Conservation (phyloP, 1,140 invertebrate genomes). For the Tetragnatha versicolor region DNA sequence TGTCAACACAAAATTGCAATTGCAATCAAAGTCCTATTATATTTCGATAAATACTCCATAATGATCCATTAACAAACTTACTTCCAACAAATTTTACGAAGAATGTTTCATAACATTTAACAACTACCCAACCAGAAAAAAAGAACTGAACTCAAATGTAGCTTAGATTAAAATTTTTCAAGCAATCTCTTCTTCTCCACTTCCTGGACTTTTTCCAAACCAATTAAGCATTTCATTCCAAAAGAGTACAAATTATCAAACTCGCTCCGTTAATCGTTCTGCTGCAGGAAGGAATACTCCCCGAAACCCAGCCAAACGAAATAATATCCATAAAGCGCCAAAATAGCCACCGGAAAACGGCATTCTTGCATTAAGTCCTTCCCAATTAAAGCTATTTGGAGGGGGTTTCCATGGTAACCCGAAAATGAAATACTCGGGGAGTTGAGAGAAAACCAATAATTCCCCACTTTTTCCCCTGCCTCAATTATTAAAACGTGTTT, state of each 20-base stretch:
- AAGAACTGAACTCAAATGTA: too few relatives aligned
- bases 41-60: too few relatives aligned
- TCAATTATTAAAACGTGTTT: conserved; percentile 39
- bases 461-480: background rate
- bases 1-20: too few relatives aligned
- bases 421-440: conserved; percentile 18
- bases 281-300: background rate
- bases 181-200: background rate
- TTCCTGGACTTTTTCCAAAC: background rate
- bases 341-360: too few relatives aligned
- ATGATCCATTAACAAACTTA: too few relatives aligned
- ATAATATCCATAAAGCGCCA: background rate
- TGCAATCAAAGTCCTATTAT: too few relatives aligned
- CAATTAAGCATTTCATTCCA: conserved; percentile 18
- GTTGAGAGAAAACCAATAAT: conserved; percentile 31
- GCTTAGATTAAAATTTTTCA: too few relatives aligned
- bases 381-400: conserved; percentile 26
- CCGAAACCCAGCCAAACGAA: background rate
- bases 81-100: too few relatives aligned
- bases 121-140: too few relatives aligned
- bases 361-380: conserved; percentile 18
- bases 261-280: background rate
- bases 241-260: background rate
- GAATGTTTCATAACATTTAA: too few relatives aligned
- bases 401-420: conserved; percentile 1